Evolutionary conservation across 2,888 invertebrate genomes (phyloP).

Genomic region (Pseudococcus viburni): DNA sequence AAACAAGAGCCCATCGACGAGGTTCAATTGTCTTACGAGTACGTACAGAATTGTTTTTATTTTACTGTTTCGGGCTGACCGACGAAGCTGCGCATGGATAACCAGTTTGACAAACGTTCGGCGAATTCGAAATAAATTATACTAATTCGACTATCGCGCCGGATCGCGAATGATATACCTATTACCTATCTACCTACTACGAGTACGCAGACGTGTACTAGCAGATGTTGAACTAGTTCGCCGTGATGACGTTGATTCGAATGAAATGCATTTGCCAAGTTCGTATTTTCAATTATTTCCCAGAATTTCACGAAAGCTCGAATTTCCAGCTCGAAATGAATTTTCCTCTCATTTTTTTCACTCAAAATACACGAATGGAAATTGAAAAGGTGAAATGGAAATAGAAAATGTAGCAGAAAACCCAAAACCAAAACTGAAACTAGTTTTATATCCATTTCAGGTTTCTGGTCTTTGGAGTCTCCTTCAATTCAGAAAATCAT

Average conservation of each 20-base stretch:
- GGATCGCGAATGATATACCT: not conserved
- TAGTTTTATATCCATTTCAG: no score
- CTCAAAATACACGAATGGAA: no score
- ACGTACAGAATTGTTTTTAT: not conserved
- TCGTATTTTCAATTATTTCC: no score
- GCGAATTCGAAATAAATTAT: constrained; percentile 33
- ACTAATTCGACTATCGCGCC: constrained; percentile 26
- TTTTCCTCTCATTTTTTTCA: no score
- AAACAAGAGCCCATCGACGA: not conserved
- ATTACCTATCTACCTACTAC: not conserved
- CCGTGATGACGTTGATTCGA: not conserved
- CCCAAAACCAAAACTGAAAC: no score
- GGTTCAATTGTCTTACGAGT: not conserved
- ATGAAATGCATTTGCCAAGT: no score
- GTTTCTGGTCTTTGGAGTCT: no score
- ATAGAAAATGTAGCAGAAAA: no score
- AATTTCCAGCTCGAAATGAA: no score
- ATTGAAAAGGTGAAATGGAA: no score
- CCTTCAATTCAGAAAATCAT: no score
- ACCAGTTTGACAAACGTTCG: constrained; percentile 29
- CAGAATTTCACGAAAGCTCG: no score
- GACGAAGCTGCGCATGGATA: not conserved
- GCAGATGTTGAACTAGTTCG: not conserved
- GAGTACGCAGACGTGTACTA: not conserved
- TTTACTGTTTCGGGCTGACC: not conserved